Percentiles rank a stretch among this genome's conserved stretches.
Conservation (phyloP, 2,888 invertebrate species). For the Galerucella nymphaeae region DNA sequence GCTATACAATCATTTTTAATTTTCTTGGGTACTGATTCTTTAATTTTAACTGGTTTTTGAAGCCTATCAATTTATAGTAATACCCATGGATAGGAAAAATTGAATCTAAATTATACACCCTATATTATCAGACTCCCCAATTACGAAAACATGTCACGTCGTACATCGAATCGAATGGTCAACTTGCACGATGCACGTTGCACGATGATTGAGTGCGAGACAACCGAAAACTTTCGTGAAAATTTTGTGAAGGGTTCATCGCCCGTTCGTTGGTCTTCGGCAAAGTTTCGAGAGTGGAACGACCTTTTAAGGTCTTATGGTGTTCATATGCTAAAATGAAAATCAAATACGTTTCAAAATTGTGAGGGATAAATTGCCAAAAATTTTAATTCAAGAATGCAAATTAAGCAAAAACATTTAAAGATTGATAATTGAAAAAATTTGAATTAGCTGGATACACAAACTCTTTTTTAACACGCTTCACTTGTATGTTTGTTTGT, state of each 20-base stretch:
- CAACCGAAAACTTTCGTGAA: constrained; percentile 8
- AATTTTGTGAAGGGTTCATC: constrained; percentile 6
- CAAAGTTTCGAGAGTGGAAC: constrained; percentile 6
- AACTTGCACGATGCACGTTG: background rate
- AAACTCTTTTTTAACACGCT: no score
- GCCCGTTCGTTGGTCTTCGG: constrained; percentile 9
- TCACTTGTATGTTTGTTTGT: no score
- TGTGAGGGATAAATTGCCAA: background rate
- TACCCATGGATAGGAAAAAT: no score
- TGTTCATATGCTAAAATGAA: background rate
- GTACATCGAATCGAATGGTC: background rate
- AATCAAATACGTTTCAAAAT: background rate
- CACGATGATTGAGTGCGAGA: constrained; percentile 2
- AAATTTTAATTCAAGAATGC: background rate
- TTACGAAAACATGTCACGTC: constrained; percentile 10
- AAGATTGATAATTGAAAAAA: no score
- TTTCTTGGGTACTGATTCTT: no score
- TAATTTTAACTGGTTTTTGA: no score
- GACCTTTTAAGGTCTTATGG: constrained; percentile 14
- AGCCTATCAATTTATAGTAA: no score
- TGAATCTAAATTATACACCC: background rate
- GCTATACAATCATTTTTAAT: no score
- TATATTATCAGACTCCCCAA: background rate
- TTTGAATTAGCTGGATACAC: no score
- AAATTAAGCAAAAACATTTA: no score